Conservation (phyloP, 2,797 vertebrate species). For the Lagodon rhomboides region DNA sequence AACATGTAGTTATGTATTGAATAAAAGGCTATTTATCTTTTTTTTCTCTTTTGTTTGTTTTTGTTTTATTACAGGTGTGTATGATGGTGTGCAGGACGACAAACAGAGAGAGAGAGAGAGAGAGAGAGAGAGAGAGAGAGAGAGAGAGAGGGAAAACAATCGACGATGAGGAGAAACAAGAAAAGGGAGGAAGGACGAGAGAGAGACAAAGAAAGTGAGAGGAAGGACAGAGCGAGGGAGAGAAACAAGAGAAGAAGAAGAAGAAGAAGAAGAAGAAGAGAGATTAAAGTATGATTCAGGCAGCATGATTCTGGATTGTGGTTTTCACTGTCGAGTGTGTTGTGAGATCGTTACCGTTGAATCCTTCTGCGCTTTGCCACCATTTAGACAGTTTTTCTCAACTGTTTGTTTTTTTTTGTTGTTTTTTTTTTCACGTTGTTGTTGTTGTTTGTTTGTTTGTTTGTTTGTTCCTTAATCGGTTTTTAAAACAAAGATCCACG, state of each 20-base stretch:
- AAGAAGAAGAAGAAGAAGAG: conserved; percentile 16
- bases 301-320: conserved; percentile 71
- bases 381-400: conserved; percentile 44
- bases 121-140: conserved; percentile 12
- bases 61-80: conserved; percentile 70
- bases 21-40: conserved; percentile 77
- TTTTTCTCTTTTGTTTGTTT: conserved; percentile 53
- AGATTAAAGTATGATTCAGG: conserved; percentile 59
- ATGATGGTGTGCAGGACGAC: conserved; percentile 63
- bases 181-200: conserved; percentile 1
- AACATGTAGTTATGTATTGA: conserved; percentile 75
- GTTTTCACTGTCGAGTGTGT: conserved; percentile 53
- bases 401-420: conserved; percentile 39
- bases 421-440: conserved; percentile 42
- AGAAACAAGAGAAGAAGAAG: not conserved
- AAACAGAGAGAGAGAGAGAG: conserved; percentile 25
- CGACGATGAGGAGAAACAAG: not conserved
- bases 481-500: conserved; percentile 63
- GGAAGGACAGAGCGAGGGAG: not conserved
- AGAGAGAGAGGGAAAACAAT: not conserved
- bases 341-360: conserved; percentile 63
- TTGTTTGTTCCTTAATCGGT: conserved; percentile 66
- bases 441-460: conserved; percentile 18
- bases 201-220: not conserved
- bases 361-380: conserved; percentile 65